Percentiles rank a stretch among this genome's conserved stretches.
These are phyloP conservation scores for Cyprinodon tularosa DNA, from an alignment of 2,113 vertebrate genomes.

Conservation along the genomic window DNA sequence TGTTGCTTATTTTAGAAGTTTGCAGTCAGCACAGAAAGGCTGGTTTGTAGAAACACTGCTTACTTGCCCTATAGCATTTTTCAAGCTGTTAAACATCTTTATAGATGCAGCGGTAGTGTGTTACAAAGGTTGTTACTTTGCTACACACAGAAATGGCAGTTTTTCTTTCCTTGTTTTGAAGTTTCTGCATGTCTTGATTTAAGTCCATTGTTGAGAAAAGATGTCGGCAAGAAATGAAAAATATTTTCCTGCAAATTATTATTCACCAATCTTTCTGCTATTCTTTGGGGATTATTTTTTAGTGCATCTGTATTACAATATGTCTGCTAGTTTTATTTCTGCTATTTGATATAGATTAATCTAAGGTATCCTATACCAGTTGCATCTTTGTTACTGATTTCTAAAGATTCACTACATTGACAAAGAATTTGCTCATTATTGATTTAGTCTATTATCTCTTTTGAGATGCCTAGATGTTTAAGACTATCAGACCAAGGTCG, in stretches of 20 bases:
- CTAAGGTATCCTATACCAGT: no score
- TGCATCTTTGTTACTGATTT: no score
- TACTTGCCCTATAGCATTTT: background rate
- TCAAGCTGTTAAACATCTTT: background rate
- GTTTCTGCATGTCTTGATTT: background rate
- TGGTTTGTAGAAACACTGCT: slow-evolving; percentile 11
- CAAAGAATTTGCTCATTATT: no score
- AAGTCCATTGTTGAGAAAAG: background rate
- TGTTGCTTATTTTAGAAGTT: slow-evolving; percentile 4
- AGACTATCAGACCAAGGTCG: no score
- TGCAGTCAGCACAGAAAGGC: background rate
- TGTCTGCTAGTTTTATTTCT: background rate
- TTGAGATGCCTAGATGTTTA: no score
- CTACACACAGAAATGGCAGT: background rate
- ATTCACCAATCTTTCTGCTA: background rate
- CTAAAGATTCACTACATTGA: no score
- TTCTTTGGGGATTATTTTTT: background rate
- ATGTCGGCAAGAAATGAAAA: background rate
- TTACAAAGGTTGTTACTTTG: background rate
- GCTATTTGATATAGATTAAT: no score
- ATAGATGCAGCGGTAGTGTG: background rate
- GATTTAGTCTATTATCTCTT: no score
- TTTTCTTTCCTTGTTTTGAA: background rate
- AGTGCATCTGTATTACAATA: background rate
- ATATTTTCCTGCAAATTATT: background rate